A percentile compares a stretch with the other conserved stretches of the same genome.
These are phyloP conservation scores for Pedionomus torquatus DNA, from an alignment of 2,113 vertebrate genomes.

Conservation along the genomic window DNA sequence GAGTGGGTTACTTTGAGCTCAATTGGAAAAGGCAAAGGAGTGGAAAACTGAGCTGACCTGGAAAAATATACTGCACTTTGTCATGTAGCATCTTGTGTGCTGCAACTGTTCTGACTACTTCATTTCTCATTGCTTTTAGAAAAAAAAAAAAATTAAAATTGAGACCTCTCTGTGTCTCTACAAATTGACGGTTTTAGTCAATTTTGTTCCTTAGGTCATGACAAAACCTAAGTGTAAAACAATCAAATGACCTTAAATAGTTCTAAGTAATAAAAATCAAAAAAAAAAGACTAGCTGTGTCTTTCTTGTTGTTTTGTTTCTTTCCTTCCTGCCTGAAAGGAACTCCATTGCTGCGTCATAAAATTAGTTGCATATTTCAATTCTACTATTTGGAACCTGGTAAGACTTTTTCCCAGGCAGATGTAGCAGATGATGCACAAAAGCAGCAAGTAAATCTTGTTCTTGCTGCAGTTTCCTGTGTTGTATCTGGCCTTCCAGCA, in stretches of 20 bases:
- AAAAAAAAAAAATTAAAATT: slow-evolving; percentile 10
- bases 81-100: slow-evolving; percentile 29
- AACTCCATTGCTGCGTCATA: slow-evolving; percentile 3
- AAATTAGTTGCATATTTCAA: slow-evolving; percentile 13
- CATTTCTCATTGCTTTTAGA: slow-evolving; percentile 22
- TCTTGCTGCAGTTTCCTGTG: slow-evolving; percentile 19
- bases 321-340: background rate
- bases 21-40: slow-evolving; percentile 71
- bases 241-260: slow-evolving; percentile 11
- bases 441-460: slow-evolving; percentile 22
- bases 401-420: slow-evolving; percentile 24
- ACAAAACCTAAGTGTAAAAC: background rate
- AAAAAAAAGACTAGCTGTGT: background rate
- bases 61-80: slow-evolving; percentile 43
- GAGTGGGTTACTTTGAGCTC: slow-evolving; percentile 38
- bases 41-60: slow-evolving; percentile 76
- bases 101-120: slow-evolving; percentile 43
- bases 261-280: background rate
- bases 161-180: background rate
- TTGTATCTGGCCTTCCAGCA: slow-evolving; percentile 20
- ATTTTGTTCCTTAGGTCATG: background rate
- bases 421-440: background rate
- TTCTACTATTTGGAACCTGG: slow-evolving; percentile 22
- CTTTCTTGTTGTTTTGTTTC: background rate
- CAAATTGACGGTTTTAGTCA: background rate